Evolutionary conservation across 2,888 invertebrate species (phyloP), one percentile per base, ranked within the genome.

Genomic region (Drosophila lacicola): DNA sequence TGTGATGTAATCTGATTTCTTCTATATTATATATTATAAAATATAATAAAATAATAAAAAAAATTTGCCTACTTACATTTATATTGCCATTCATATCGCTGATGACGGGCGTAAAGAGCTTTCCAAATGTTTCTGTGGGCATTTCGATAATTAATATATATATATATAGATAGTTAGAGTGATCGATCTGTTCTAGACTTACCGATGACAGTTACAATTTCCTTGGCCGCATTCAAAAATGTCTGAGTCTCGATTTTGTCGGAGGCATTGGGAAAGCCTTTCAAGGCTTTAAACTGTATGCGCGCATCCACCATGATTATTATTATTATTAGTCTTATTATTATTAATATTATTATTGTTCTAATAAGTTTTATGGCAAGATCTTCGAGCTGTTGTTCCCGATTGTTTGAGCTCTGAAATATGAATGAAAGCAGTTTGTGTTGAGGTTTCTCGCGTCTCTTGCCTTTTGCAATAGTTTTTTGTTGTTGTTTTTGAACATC

Each of bases 41-140:
- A 17, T 39, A 39, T 39, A 39, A 39, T 39, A 37, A 37, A 21
- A 11, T 21, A 13, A 13, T 34, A 3, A 6, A 6, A 9, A 34
- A 4, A 17, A 17, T 2, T 25, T 25, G 13, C 14, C 1, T 19
- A 54, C 85, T 94, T 93, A 96, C 96, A 90, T 95, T 94, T 78
- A 96, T 95, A 92, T 96, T 96, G 82, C 95, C 95, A 92, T 94
- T 94, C 94, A 97, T 95, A 88, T 97, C 96, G 91, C 94, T 94
- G 83, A 95, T 95, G 42, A 96, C 95, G 29, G 96, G 96, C 47
- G 95, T 93, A 91, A 96, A 96, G 14, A 95, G 92, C 91, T 94
- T 95, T 54, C 96, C 96, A 90, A 96, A 94, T 78, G 94, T 94
- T 86, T 96, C 96, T 96, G 93, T 33, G 21, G 1, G 21, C 9